These are phyloP conservation scores for Onychomys leucogaster DNA, from an alignment of 2,797 vertebrate genomes.

Conservation along the genomic window DNA sequence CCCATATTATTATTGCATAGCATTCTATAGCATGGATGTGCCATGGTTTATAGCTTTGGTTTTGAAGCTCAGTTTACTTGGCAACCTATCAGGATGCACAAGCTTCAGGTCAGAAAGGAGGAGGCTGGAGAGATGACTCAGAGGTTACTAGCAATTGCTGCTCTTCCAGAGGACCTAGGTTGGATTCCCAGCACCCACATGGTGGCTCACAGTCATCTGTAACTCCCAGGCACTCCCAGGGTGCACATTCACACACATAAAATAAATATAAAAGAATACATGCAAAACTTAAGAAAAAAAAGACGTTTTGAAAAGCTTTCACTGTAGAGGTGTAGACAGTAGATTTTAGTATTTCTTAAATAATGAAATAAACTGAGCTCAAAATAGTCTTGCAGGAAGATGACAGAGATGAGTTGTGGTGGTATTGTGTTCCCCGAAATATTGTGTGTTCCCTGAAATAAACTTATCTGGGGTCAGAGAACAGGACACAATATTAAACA, in stretches of 20 bases:
- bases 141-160: too few species aligned
- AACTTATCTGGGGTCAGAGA: too few species aligned
- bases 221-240: not conserved
- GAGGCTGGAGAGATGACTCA: not conserved
- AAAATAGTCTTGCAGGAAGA: not conserved
- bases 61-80: not conserved
- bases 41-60: not conserved
- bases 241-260: not conserved
- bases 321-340: not conserved
- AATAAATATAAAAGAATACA: not conserved
- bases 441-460: too few species aligned
- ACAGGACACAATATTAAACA: too few species aligned
- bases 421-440: too few species aligned
- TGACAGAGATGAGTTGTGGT: not conserved
- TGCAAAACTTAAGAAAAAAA: not conserved
- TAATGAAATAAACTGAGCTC: not conserved
- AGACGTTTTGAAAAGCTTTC: not conserved
- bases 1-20: not conserved
- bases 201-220: not conserved
- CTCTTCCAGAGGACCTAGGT: not conserved
- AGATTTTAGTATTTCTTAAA: not conserved
- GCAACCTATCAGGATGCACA: not conserved
- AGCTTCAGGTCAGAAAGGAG: too few species aligned
- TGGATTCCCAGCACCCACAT: not conserved
- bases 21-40: not conserved